phyloP scores from a whole-genome alignment of 2,113 vertebrate genomes.

The Rhinolophus sinicus region DNA sequence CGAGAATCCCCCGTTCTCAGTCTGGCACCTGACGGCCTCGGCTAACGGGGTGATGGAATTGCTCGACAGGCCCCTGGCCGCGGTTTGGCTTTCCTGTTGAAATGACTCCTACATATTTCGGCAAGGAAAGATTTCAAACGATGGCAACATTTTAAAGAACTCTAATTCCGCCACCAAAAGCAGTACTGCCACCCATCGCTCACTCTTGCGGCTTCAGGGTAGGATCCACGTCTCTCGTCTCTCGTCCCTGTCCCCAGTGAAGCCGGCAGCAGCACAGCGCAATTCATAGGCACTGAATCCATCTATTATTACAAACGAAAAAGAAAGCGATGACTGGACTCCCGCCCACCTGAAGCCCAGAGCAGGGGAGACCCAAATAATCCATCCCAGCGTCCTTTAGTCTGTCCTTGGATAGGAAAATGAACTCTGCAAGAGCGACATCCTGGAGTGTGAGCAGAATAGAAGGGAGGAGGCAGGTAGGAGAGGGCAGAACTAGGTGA shows the following conservation, averaged over 20 bases:
- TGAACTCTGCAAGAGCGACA: neutral
- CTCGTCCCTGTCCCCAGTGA: neutral
- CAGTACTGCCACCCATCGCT: rapidly evolving
- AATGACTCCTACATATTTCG: neutral
- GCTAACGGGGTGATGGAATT: neutral
- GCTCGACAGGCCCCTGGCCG: neutral
- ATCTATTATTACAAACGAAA: neutral
- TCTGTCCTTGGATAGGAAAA: neutral
- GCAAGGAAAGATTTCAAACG: neutral
- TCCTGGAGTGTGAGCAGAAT: neutral
- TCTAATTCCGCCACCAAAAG: neutral
- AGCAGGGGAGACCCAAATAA: neutral
- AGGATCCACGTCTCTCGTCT: neutral
- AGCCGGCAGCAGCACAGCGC: neutral
- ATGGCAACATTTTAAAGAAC: neutral
- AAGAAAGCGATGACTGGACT: neutral
- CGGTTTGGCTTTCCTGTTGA: neutral
- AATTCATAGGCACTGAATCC: neutral
- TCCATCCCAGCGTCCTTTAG: neutral
- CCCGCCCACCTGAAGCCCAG: neutral
- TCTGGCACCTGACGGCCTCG: neutral
- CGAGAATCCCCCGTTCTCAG: neutral
- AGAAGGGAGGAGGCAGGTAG: neutral
- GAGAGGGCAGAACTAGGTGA: no score
- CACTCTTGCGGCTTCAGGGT: neutral